These are phyloP conservation scores for Xestia xanthographa DNA, from an alignment of 2,888 invertebrate genomes.

Conservation along the genomic window DNA sequence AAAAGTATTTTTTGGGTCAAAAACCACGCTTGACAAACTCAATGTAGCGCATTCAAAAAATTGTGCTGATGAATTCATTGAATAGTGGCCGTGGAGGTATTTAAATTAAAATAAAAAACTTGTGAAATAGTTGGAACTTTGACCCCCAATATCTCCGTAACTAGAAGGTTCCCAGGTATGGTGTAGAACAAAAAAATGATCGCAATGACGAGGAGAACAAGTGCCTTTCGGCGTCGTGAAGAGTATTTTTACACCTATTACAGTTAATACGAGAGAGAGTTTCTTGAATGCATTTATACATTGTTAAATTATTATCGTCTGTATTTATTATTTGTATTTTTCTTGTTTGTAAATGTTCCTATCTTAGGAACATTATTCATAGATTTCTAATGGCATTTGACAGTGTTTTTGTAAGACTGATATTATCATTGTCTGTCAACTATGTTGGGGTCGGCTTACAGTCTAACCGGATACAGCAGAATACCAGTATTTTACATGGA, in stretches of 20 bases:
- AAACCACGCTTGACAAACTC: not conserved
- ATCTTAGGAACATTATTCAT: not conserved
- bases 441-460: no score
- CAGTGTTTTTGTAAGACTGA: not conserved
- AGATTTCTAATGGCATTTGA: conserved; percentile 1
- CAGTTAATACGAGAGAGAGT: conserved; percentile 20
- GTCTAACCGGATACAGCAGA: no score
- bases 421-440: no score
- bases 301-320: not conserved
- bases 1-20: not conserved
- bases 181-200: not conserved
- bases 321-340: conserved; percentile 1
- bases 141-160: not conserved
- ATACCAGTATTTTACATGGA: no score
- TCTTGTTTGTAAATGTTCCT: not conserved
- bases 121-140: not conserved
- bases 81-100: not conserved
- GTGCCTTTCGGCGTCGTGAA: not conserved
- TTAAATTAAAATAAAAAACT: not conserved
- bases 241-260: not conserved
- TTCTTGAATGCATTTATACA: conserved; percentile 39
- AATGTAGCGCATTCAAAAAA: not conserved
- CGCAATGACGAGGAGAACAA: not conserved
- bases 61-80: not conserved
- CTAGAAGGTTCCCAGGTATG: not conserved